Evolutionary conservation across 2,888 invertebrate genomes (phyloP), one percentile per base, ranked within the genome.

Genomic region (Sminthurinus aureus): DNA sequence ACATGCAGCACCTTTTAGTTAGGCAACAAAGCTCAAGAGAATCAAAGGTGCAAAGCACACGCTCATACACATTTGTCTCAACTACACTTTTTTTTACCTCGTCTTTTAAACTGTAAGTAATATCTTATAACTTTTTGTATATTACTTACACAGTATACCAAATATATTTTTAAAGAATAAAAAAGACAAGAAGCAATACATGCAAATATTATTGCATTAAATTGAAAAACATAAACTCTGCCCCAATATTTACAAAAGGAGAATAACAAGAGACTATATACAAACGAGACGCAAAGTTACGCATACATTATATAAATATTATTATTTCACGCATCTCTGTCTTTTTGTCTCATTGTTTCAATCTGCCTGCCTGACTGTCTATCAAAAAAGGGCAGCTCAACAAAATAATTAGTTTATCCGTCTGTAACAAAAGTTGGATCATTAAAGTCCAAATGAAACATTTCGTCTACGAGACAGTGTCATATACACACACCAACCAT

Each of bases 1-100:
- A 20, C 38, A 80, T 71, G 52, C 38, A 67, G 52, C 76, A 69
- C 82, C 82, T 82, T 76, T 71, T 71, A 76, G 82, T 82, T 77
- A 80, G 71, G 52, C 80, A 80, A 79, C 69, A 71, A 71, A 71
- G 26, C 71, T 71, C 71, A 24, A 58, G 58, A 58, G 58, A 58
- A 58, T 58, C 58, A 58, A 58, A 58, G 52, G 52, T 52, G 52
- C 52, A 52, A 52, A 52, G 52, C 52, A 8, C 52, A 52, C 8
- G 58, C 58, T 15, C 58, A 58, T 18, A 58, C 58, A 58, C 58
- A 58, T 18, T 58, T 58, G 58, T 58, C 58, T 58, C 13, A 15
- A 58, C 58, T 38, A 58, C 58, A 58, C 58, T 58, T 15, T 58
- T 58, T 58, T 58, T 58, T 58, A 58, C 18, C 18, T 58, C 58